Conservation (phyloP, 2,113 vertebrate species). For the Nematolebias whitei region DNA sequence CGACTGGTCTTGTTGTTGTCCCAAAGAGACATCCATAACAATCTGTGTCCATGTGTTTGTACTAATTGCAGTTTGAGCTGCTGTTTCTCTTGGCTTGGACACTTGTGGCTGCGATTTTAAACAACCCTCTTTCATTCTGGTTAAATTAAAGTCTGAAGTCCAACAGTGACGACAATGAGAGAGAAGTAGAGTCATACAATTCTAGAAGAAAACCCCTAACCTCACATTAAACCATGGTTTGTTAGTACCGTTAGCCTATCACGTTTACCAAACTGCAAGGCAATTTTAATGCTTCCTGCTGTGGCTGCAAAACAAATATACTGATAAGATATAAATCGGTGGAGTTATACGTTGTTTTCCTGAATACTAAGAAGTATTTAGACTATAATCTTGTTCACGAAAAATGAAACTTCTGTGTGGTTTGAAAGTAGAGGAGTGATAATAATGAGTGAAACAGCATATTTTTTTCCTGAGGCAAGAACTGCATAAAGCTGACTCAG, state of each 20-base stretch:
- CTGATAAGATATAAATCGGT: not conserved
- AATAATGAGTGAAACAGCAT: not conserved
- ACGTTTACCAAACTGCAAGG: not conserved
- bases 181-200: not conserved
- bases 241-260: not conserved
- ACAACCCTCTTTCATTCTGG: no score
- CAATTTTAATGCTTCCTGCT: not conserved
- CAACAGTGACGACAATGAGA: not conserved
- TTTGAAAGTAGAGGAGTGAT: not conserved
- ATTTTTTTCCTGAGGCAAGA: not conserved
- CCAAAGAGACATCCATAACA: no score
- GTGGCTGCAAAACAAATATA: not conserved
- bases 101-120: no score
- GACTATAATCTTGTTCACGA: not conserved
- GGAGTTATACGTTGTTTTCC: not conserved
- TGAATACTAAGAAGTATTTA: conserved; percentile 9
- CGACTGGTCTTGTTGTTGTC: no score
- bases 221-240: not conserved
- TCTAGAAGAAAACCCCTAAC: not conserved
- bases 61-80: no score
- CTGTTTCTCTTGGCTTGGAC: no score
- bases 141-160: no score
- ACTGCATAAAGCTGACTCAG: not conserved
- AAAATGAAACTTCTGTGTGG: not conserved
- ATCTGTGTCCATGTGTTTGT: no score